Evolutionary conservation across 2,797 vertebrate genomes (phyloP).

Genomic region (Parotocinclus haroldoi): DNA sequence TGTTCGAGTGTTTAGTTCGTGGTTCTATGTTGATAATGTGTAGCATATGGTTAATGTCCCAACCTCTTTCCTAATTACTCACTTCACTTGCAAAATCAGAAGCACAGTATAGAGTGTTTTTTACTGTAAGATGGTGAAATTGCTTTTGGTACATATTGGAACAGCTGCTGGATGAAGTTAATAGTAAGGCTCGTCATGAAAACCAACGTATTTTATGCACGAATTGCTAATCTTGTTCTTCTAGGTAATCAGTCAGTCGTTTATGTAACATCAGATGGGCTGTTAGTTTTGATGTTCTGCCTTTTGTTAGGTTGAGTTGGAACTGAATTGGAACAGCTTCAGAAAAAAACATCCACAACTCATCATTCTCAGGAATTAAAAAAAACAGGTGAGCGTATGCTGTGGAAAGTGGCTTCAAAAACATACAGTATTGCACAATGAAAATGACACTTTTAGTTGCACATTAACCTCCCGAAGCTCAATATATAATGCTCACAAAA

Average conservation of each 20-base stretch:
- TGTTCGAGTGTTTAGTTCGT: conserved; percentile 7
- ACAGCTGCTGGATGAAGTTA: neutral
- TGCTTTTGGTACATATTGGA: neutral
- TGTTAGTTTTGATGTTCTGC: neutral
- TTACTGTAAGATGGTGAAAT: too few relatives aligned
- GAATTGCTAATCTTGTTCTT: conserved; percentile 11
- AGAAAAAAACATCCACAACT: neutral
- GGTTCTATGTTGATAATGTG: conserved; percentile 3
- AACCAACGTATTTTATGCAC: neutral
- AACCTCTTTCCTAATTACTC: conserved; percentile 4
- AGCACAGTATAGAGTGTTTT: neutral
- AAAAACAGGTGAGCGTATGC: neutral
- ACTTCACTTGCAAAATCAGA: neutral
- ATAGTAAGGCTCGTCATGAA: neutral
- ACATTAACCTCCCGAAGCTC: too few relatives aligned
- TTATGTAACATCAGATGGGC: neutral
- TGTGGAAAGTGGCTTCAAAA: neutral
- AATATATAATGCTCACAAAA: too few relatives aligned
- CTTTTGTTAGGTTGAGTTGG: neutral
- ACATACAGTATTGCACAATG: neutral
- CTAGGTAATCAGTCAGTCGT: neutral
- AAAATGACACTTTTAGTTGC: too few relatives aligned
- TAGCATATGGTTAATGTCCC: neutral
- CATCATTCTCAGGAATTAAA: neutral
- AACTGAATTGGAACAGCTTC: neutral